Conservation (phyloP, 1,140 invertebrate species). For the Eufriesea mexicana region DNA sequence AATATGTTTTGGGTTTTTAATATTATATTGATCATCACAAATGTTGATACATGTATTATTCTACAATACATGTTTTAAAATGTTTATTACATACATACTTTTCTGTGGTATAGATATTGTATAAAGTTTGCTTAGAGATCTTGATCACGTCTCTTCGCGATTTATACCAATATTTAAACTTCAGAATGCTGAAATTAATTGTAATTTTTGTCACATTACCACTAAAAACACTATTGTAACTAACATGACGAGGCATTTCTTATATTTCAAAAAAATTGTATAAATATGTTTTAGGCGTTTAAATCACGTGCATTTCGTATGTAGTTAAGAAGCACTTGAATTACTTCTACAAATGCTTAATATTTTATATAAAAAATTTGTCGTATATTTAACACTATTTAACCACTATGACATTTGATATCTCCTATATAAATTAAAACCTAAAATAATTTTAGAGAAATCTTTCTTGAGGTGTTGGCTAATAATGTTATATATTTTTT, state of each 20-base stretch:
- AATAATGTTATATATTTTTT: not conserved
- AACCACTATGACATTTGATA: not conserved
- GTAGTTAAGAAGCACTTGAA: not conserved
- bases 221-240: not conserved
- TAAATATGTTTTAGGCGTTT: not conserved
- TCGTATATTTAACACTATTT: not conserved
- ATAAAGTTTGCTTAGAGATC: slow-evolving; percentile 69
- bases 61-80: not conserved
- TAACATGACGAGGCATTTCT: not conserved
- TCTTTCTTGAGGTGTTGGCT: not conserved
- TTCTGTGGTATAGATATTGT: slow-evolving; percentile 32
- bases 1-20: not conserved
- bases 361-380: not conserved
- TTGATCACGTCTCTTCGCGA: slow-evolving; percentile 77
- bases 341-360: not conserved
- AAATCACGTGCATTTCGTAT: not conserved
- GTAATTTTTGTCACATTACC: not conserved
- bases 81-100: slow-evolving; percentile 7
- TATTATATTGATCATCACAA: not conserved
- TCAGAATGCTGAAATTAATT: slow-evolving; percentile 2
- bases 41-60: slow-evolving; percentile 19
- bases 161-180: slow-evolving; percentile 47
- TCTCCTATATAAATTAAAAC: not conserved
- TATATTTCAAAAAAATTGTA: not conserved
- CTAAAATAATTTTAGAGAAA: not conserved